phyloP scores from a whole-genome alignment of 2,113 vertebrate genomes.

The Poicephalus gulielmi region DNA sequence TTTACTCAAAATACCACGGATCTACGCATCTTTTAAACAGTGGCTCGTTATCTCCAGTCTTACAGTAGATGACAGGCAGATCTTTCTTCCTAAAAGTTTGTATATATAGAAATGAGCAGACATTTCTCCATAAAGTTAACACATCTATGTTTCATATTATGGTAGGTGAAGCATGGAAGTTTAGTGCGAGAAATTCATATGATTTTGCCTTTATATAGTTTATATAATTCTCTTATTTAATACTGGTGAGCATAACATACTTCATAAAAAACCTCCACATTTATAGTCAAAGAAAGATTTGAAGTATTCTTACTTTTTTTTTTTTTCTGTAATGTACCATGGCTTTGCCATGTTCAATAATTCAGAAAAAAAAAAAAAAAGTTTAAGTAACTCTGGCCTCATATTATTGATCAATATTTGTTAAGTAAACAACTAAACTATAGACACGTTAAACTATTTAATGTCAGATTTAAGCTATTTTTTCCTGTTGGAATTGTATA shows the following conservation, averaged over 20 bases:
- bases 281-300: background rate
- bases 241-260: background rate
- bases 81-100: background rate
- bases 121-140: background rate
- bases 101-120: background rate
- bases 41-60: background rate
- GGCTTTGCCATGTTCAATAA: background rate
- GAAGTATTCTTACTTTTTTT: background rate
- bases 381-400: background rate
- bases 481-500: background rate
- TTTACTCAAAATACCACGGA: background rate
- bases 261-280: rapidly evolving
- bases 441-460: background rate
- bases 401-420: background rate
- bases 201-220: background rate
- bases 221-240: background rate
- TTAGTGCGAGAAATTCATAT: background rate
- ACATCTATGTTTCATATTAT: background rate
- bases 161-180: background rate
- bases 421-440: background rate
- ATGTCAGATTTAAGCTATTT: background rate
- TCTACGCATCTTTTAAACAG: background rate
- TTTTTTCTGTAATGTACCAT: background rate
- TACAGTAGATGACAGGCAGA: background rate
- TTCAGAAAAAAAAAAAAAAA: background rate